A percentile compares a stretch with the other conserved stretches of the same genome.
These are phyloP conservation scores for Bos javanicus DNA, from an alignment of 2,113 vertebrate species.

Conservation along the genomic window DNA sequence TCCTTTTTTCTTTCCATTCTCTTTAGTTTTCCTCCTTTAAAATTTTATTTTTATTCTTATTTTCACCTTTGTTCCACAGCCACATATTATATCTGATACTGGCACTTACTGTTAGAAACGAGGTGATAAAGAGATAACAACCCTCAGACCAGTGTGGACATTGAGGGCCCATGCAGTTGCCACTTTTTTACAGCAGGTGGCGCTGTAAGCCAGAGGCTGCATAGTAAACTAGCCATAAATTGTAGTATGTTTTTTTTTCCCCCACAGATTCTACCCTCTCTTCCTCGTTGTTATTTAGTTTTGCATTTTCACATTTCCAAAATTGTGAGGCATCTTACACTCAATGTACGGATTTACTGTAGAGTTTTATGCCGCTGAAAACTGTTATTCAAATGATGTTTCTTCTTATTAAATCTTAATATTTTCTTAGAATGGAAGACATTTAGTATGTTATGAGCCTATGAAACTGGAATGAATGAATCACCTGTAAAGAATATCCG, in stretches of 20 bases:
- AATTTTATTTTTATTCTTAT: not conserved
- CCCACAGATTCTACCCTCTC: not conserved
- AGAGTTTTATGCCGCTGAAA: not conserved
- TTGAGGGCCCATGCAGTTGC: not conserved
- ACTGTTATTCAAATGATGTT: not conserved
- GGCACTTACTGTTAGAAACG: not conserved
- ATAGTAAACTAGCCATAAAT: not conserved
- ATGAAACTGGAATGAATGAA: not conserved
- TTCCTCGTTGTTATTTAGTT: not conserved
- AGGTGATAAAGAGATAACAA: not conserved
- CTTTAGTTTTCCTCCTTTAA: not conserved
- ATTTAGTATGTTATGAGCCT: not conserved
- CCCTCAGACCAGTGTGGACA: fast-evolving
- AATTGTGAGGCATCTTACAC: not conserved
- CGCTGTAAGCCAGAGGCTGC: not conserved
- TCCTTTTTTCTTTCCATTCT: not conserved
- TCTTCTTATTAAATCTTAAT: not conserved
- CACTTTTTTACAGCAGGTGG: conserved; percentile 55
- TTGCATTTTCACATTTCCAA: not conserved
- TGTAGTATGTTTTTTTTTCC: not conserved
- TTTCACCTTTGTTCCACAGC: not conserved
- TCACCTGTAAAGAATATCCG: not conserved
- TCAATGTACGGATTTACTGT: not conserved
- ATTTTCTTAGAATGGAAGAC: not conserved
- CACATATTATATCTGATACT: not conserved